Conservation (phyloP, 2,888 invertebrate genomes). For the Catotricha subobsoleta region DNA sequence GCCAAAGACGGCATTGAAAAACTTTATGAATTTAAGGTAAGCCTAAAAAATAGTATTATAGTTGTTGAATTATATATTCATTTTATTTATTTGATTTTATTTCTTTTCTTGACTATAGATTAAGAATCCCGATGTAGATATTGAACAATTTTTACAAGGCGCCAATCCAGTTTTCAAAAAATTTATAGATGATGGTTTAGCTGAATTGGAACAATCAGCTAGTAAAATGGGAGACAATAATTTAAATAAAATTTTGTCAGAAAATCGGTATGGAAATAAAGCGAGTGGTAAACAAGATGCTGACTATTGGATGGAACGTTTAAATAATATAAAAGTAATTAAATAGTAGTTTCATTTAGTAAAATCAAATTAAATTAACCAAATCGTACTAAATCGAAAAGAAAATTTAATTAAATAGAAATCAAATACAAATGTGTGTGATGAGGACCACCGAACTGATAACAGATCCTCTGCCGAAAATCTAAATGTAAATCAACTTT, state of each 20-base stretch:
- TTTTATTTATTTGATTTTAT: neutral
- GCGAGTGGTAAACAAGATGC: slow-evolving; percentile 16
- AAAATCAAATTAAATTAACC: neutral
- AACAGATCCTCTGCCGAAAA: neutral
- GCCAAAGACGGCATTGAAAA: slow-evolving; percentile 55
- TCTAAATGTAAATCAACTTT: slow-evolving; percentile 1
- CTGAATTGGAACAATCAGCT: slow-evolving; percentile 22
- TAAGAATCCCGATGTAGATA: slow-evolving; percentile 28
- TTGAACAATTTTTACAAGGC: slow-evolving; percentile 27
- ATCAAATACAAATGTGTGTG: neutral
- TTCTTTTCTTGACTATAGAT: slow-evolving; percentile 14
- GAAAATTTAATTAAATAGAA: neutral
- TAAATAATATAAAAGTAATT: slow-evolving; percentile 21
- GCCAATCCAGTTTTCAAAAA: slow-evolving; percentile 28
- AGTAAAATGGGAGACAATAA: slow-evolving; percentile 4
- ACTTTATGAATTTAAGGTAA: slow-evolving; percentile 29
- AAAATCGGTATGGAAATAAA: slow-evolving; percentile 1
- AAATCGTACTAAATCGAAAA: neutral
- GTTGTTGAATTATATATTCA: neutral
- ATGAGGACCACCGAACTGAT: neutral
- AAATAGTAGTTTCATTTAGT: neutral
- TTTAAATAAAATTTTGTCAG: slow-evolving; percentile 3
- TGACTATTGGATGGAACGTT: slow-evolving; percentile 28
- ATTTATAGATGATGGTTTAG: slow-evolving; percentile 28
- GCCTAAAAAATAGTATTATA: neutral